Evolutionary conservation across 2,113 vertebrate species (phyloP).

Genomic region (Polyodon spathula): DNA sequence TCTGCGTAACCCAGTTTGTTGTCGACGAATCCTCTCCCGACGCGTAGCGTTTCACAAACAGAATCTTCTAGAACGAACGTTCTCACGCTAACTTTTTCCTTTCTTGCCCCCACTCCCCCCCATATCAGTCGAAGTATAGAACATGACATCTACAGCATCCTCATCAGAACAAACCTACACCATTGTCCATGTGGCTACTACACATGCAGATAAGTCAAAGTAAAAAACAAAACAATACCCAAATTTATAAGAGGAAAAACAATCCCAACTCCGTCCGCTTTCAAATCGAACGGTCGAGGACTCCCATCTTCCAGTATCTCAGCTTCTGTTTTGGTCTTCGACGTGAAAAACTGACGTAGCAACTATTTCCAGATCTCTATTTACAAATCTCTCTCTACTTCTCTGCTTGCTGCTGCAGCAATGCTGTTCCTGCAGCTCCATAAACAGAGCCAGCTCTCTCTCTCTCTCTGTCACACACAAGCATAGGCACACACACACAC

Average conservation of each 20-base stretch:
- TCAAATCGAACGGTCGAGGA: conserved; percentile 50
- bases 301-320: conserved; percentile 52
- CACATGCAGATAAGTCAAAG: conserved; percentile 41
- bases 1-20: conserved; percentile 28
- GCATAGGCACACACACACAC: conserved; percentile 42
- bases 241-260: neutral
- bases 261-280: conserved; percentile 37
- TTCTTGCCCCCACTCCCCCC: conserved; percentile 41
- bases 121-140: conserved; percentile 20
- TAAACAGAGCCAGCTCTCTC: conserved; percentile 59
- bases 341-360: conserved; percentile 73
- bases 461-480: conserved; percentile 33
- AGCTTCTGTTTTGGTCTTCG: conserved; percentile 53
- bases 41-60: conserved; percentile 54
- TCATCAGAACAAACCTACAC: conserved; percentile 51
- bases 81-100: conserved; percentile 64
- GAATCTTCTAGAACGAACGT: conserved; percentile 79
- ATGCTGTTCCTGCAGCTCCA: conserved; percentile 74
- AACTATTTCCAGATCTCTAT: conserved; percentile 59
- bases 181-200: conserved; percentile 49
- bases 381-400: conserved; percentile 28
- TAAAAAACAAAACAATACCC: conserved; percentile 8
- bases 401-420: conserved; percentile 57
- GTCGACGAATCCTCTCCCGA: conserved; percentile 32
- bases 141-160: conserved; percentile 58